Evolutionary conservation across 2,797 vertebrate genomes (phyloP).

Genomic region (Anas acuta): DNA sequence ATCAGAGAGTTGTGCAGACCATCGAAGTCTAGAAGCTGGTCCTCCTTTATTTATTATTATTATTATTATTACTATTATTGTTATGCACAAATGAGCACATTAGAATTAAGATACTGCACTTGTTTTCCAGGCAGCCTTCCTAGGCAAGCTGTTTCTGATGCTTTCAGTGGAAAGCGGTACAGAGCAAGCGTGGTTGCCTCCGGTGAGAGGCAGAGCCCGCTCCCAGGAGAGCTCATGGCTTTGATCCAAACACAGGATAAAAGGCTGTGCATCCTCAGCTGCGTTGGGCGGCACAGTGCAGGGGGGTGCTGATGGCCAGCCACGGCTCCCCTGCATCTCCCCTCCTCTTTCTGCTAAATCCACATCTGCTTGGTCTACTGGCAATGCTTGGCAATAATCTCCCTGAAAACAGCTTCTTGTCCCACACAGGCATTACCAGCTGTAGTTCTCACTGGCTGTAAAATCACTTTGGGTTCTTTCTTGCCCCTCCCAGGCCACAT

Average conservation of each 20-base stretch:
- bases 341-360: not conserved
- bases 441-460: not conserved
- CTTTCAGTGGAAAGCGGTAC: not conserved
- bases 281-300: too few species aligned
- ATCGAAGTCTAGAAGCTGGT: not conserved
- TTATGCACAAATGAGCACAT: not conserved
- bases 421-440: not conserved
- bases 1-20: not conserved
- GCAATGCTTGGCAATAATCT: not conserved
- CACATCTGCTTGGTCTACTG: not conserved
- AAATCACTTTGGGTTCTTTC: not conserved
- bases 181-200: not conserved
- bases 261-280: not conserved
- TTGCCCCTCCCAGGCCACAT: not conserved
- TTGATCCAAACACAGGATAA: not conserved
- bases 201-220: not conserved
- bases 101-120: not conserved
- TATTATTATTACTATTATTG: not conserved
- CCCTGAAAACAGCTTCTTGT: not conserved
- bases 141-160: fast-evolving
- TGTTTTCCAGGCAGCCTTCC: not conserved
- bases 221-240: not conserved
- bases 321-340: not conserved
- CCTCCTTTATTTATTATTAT: not conserved
- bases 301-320: not conserved